Conservation (phyloP, 2,113 vertebrate species). For the Apteryx mantelli region DNA sequence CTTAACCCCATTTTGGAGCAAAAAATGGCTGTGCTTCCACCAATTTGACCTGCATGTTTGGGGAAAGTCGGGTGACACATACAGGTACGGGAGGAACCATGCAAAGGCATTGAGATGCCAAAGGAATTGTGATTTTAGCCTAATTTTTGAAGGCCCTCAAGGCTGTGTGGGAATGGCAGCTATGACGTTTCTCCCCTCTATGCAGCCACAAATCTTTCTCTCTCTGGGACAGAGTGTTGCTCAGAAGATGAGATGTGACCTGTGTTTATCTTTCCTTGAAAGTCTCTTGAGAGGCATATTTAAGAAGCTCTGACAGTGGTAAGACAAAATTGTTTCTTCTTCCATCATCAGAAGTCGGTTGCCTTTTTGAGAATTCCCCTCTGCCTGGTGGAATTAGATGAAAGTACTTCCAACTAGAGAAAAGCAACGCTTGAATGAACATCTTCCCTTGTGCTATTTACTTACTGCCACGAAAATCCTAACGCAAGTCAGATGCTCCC, state of each 20-base stretch:
- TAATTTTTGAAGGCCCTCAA: not conserved
- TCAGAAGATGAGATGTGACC: not conserved
- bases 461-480: not conserved
- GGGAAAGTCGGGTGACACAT: not conserved
- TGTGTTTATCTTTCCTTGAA: not conserved
- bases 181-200: not conserved
- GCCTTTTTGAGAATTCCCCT: not conserved
- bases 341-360: not conserved
- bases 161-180: not conserved
- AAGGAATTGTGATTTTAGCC: not conserved
- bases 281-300: not conserved
- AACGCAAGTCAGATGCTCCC: not conserved
- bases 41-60: not conserved
- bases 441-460: not conserved
- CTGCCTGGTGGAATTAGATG: not conserved
- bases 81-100: rapidly evolving
- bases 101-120: not conserved
- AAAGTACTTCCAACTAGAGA: not conserved
- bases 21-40: not conserved
- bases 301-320: not conserved
- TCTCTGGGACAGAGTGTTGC: not conserved
- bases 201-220: not conserved
- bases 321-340: not conserved
- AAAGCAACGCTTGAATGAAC: not conserved
- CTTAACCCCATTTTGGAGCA: not conserved